Evolutionary conservation across 2,888 invertebrate species (phyloP).

Genomic region (Drosophila dives): DNA sequence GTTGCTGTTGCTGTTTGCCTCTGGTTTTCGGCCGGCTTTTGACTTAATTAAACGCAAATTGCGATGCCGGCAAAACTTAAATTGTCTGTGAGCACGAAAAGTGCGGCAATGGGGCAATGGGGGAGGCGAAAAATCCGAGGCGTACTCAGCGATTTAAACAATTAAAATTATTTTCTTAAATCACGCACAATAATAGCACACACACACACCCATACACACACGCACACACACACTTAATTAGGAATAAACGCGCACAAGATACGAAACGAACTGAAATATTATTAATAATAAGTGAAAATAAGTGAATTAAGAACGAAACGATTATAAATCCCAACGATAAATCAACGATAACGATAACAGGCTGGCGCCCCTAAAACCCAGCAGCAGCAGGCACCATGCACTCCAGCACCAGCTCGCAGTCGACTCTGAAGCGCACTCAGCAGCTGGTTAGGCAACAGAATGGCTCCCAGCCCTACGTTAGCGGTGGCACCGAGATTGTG

Average conservation of each 20-base stretch:
- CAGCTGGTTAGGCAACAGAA: constrained; percentile 71
- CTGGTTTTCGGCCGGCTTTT: constrained; percentile 48
- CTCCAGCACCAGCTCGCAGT: constrained; percentile 72
- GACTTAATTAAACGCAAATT: constrained; percentile 78
- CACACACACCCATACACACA: constrained; percentile 33
- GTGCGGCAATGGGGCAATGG: constrained; percentile 8
- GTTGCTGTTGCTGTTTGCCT: constrained; percentile 27
- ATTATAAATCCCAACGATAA: constrained; percentile 36
- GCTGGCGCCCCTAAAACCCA: constrained; percentile 37
- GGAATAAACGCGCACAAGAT: constrained; percentile 38
- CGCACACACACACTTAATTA: constrained; percentile 41
- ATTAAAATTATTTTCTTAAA: constrained; percentile 63
- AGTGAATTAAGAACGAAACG: constrained; percentile 43
- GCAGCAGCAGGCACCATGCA: constrained; percentile 57
- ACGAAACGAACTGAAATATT: constrained; percentile 30
- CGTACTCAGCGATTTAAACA: constrained; percentile 31
- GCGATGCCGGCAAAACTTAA: constrained; percentile 62
- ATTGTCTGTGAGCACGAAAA: constrained; percentile 64
- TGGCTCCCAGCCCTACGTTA: constrained; percentile 67
- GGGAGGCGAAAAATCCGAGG: neutral
- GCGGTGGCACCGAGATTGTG: constrained; percentile 61
- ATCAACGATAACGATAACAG: constrained; percentile 35
- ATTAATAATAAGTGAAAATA: constrained; percentile 18
- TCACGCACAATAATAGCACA: constrained; percentile 68
- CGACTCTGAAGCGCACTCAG: constrained; percentile 76